These are phyloP conservation scores for Seira musarum DNA, from an alignment of 2,888 invertebrate species.

Conservation along the genomic window DNA sequence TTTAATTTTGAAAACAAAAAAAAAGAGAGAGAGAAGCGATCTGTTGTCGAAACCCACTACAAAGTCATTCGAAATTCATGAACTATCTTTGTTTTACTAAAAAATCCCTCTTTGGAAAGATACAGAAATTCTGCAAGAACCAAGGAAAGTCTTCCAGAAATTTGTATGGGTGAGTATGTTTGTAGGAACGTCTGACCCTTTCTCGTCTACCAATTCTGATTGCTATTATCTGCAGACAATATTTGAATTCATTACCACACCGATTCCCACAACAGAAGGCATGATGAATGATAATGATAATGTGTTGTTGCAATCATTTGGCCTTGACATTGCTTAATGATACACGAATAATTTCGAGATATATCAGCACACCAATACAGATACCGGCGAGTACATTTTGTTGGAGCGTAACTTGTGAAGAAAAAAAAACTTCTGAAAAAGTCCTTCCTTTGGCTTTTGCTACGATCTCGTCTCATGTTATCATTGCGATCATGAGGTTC, in stretches of 20 bases:
- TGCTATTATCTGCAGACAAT: conserved; percentile 17
- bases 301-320: conserved; percentile 14
- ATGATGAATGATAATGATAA: conserved; percentile 29
- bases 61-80: background rate
- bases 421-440: background rate
- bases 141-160: background rate
- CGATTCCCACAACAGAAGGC: conserved; percentile 51
- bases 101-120: no score
- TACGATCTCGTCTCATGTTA: background rate
- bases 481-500: conserved; percentile 5
- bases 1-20: background rate
- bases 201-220: background rate
- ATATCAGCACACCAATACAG: background rate
- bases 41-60: background rate
- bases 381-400: background rate
- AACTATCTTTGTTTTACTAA: no score
- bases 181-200: no score
- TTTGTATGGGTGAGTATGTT: background rate
- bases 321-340: conserved; percentile 22
- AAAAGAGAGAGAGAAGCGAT: background rate
- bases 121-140: no score
- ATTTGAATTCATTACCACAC: conserved; percentile 43
- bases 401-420: no score
- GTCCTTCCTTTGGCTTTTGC: background rate
- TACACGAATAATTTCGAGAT: background rate